These are phyloP conservation scores for Hucho hucho DNA, from an alignment of 2,113 vertebrate genomes.

Conservation along the genomic window DNA sequence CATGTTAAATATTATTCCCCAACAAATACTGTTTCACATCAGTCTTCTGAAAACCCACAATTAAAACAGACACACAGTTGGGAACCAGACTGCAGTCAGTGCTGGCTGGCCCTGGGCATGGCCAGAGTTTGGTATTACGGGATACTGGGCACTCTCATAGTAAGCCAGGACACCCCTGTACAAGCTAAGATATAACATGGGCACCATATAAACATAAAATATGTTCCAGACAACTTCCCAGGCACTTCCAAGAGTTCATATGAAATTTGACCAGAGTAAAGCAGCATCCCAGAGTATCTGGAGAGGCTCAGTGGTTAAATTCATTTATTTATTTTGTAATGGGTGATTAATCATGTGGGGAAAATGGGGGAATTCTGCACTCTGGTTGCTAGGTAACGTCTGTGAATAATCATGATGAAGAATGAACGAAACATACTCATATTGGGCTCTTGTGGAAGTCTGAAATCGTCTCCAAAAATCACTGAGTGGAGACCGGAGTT, in stretches of 20 bases:
- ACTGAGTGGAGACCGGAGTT: constrained; percentile 25
- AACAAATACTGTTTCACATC: neutral
- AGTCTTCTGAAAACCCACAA: no score
- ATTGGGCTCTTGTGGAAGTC: constrained; percentile 12
- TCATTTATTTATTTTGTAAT: constrained; percentile 16
- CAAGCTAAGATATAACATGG: no score
- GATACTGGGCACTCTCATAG: constrained; percentile 9
- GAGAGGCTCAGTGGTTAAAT: constrained; percentile 24
- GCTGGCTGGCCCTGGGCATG: no score
- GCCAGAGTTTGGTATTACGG: constrained; percentile 7
- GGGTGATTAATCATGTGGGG: constrained; percentile 28
- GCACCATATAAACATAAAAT: neutral
- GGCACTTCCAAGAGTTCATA: neutral
- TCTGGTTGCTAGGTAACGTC: constrained; percentile 11
- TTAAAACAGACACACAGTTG: neutral
- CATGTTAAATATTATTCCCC: neutral
- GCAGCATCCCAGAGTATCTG: constrained; percentile 15
- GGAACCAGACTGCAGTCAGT: neutral
- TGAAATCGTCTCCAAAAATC: constrained; percentile 36
- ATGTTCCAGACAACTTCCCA: neutral
- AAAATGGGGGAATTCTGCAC: neutral
- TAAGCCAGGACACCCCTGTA: constrained; percentile 22
- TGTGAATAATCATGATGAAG: neutral
- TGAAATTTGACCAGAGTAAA: constrained; percentile 22
- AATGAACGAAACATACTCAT: constrained; percentile 12